phyloP scores from a whole-genome alignment of 2,888 invertebrate genomes.

The Idaea dimidiata region DNA sequence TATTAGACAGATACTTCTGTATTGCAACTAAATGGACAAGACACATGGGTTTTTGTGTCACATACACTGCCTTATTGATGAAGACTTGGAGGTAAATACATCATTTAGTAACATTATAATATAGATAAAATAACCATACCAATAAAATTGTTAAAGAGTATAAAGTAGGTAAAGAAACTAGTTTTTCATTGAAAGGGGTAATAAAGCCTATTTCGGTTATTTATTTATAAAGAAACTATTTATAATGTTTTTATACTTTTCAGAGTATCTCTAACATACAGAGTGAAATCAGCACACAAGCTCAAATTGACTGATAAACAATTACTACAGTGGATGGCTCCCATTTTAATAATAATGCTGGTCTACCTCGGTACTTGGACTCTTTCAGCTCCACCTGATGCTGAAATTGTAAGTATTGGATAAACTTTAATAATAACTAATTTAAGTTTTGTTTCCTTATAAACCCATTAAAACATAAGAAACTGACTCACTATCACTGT shows the following conservation, averaged over 20 bases:
- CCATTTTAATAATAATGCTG: slow-evolving; percentile 93
- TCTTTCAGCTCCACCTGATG: slow-evolving; percentile 90
- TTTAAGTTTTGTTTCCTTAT: too few species aligned
- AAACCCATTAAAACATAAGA: too few species aligned
- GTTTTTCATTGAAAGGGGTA: too few species aligned
- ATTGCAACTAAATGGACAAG: slow-evolving; percentile 96
- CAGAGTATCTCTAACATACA: slow-evolving; percentile 94
- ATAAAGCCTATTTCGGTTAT: too few species aligned
- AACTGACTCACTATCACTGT: too few species aligned
- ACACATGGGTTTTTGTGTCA: slow-evolving; percentile 95
- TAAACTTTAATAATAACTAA: neutral
- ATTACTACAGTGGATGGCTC: slow-evolving; percentile 95
- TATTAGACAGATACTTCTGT: slow-evolving; percentile 91
- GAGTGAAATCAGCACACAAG: slow-evolving; percentile 96
- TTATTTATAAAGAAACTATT: neutral
- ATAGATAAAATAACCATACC: neutral
- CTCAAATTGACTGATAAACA: slow-evolving; percentile 96
- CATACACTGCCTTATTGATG: slow-evolving; percentile 95
- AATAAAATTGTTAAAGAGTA: too few species aligned
- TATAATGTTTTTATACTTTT: slow-evolving; percentile 28
- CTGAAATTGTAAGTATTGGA: slow-evolving; percentile 83
- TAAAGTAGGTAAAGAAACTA: too few species aligned
- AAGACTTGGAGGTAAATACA: slow-evolving; percentile 95
- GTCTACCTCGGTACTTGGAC: slow-evolving; percentile 96
- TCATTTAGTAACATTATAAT: too few species aligned